Evolutionary conservation across 2,888 invertebrate species (phyloP), one percentile per base, ranked within the genome.

Genomic region (Mechanitis mazaeus): DNA sequence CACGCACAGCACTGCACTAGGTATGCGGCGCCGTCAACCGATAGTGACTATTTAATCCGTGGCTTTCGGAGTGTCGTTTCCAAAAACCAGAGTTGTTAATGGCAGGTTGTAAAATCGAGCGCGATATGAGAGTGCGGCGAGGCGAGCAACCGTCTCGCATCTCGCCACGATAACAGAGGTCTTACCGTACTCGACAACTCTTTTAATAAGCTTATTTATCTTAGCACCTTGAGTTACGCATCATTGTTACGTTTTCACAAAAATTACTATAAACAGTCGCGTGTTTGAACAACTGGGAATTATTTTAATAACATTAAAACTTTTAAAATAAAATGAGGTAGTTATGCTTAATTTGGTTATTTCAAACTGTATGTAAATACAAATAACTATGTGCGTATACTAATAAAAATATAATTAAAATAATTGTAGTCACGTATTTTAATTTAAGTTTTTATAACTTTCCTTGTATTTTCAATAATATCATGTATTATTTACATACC

Each of bases 101-200:
- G 80, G 83, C 79, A 77, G 78, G 80, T 81, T 83, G 81, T 84
- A 83, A 83, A 81, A 76, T 78, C 77, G 78, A 78, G 76, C 80
- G 81, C 81, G 84, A 78, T 83, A 82, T 78, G 79, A 78, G 78
- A 79, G 79, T 76, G 82, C 79, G 78, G 70, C 73, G 75, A 73
- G 76, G 79, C 79, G 77, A 75, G 71, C 80, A 78, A 78, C 76
- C 69, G 77, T 79, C 80, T 80, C 80, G 83, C 87, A 86, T 87
- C 88, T 83, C 84, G 73, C 74, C 73, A 75, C 83, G 88, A 88
- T 87, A 87, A 89, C 85, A 85, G 81, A 80, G 81, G 81, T 81
- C 81, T 79, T 75, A 75, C 74, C 78, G 78, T 72, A 79, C 79
- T 74, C 81, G 80, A 80, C 81, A 79, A 76, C 75, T 81, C 80